Evolutionary conservation across 1,140 invertebrate species (phyloP).

Genomic region (Lepidotrigona ventralis): DNA sequence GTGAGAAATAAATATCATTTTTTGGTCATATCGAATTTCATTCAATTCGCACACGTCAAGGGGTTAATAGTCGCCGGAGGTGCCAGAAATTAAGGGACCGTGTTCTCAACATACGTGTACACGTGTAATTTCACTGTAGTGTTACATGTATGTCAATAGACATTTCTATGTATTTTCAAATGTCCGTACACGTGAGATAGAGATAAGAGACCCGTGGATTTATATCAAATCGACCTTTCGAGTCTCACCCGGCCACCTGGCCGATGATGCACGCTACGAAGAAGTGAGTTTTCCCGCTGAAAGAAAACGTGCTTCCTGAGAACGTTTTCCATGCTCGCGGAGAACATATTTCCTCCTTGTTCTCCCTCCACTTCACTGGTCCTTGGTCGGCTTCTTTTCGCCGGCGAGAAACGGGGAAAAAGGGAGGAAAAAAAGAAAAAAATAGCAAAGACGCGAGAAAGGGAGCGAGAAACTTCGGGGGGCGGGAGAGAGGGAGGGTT

Average conservation of each 20-base stretch:
- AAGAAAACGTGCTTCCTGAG: slow-evolving; percentile 22
- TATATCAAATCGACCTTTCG: slow-evolving; percentile 30
- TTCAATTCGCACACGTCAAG: too few species aligned
- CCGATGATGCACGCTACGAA: slow-evolving; percentile 37
- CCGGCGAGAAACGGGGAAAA: background rate
- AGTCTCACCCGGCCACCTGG: slow-evolving; percentile 31
- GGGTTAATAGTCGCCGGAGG: too few species aligned
- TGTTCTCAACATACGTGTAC: too few species aligned
- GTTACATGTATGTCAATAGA: too few species aligned
- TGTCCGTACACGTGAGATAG: too few species aligned
- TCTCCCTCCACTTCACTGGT: background rate
- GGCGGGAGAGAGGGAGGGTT: background rate
- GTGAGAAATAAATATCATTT: too few species aligned
- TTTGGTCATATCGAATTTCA: too few species aligned
- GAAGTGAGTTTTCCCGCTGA: slow-evolving; percentile 44
- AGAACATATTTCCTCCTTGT: slow-evolving; percentile 30
- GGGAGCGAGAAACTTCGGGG: slow-evolving; percentile 17
- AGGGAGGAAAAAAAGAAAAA: background rate
- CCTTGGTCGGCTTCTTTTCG: background rate
- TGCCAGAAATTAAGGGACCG: too few species aligned
- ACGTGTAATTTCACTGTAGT: too few species aligned
- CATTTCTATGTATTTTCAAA: too few species aligned
- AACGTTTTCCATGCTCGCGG: background rate
- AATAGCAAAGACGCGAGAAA: background rate
- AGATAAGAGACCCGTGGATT: background rate